Base-by-base conservation (phyloP, 1,140 invertebrate genomes). In the Hypothenemus hampei region DNA sequence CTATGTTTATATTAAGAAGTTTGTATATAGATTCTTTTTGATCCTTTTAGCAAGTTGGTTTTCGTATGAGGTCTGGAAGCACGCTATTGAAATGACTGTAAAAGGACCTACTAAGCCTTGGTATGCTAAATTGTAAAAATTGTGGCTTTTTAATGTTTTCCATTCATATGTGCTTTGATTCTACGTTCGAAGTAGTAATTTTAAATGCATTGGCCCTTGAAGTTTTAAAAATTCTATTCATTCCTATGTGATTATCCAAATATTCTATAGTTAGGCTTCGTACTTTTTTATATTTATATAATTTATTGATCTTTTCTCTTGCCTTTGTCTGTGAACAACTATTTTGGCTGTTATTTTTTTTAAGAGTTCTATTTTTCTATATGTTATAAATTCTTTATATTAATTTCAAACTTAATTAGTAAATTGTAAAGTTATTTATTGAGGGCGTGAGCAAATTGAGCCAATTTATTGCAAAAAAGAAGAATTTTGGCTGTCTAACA, bases 41-140 rank as follows among this genome's bases (percentile, higher is more conserved):
- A 45, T 53, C 19, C 22, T 53, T 1, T 16, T 53, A 19, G 29
- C 41, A 13, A 44, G 26, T 15, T 8, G 43, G 4, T 53, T 53
- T 43, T 29, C 45, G 3, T 53, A 53, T 20, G 48, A 51, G 21
- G 22, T 51, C 8, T 51, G 48, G 48, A 51, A 19, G 41, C 48
- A 41, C 11, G 24, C 24, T 29, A 24, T 51, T 8, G 23, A 13
- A 31, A 29, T 51, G 18, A 41, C 36, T 4, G 21, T 51, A 15
- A 41, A 40, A 41, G 37, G 37, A 4, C 48, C 48, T 10, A 29
- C 18, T 13, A 51, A 40, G 21, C 20, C 23, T 13, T 51, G 36
- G 48, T 51, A 51, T 18, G 20, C 16, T 15, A 49, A 37, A 31
- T 31, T 31, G 13, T 1, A 8, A 31, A 13, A 31, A 31, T 31